These are phyloP conservation scores for Noctua fimbriata DNA, from an alignment of 2,888 invertebrate genomes.

Conservation along the genomic window DNA sequence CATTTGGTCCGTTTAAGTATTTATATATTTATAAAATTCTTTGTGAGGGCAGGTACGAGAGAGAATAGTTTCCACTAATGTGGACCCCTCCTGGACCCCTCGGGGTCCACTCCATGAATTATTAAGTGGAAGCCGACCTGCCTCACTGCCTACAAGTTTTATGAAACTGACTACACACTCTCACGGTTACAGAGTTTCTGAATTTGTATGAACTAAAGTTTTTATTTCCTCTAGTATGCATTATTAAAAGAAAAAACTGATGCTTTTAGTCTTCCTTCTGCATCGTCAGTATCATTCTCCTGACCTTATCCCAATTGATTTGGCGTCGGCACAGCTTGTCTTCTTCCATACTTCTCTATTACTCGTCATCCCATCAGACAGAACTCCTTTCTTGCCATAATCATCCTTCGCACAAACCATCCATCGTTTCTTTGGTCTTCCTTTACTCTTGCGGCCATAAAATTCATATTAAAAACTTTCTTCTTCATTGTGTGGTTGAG, in stretches of 20 bases:
- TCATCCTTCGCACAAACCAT: not conserved
- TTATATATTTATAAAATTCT: slow-evolving; percentile 53
- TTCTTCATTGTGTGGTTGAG: not conserved
- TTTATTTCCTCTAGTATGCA: not conserved
- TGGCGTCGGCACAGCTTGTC: not conserved
- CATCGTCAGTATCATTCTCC: not conserved
- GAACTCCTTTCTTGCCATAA: not conserved
- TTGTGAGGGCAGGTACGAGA: slow-evolving; percentile 25
- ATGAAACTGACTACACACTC: slow-evolving; percentile 25
- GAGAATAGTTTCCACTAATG: slow-evolving; percentile 59
- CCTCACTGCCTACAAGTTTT: slow-evolving; percentile 33
- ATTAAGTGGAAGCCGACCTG: slow-evolving; percentile 49
- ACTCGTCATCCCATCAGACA: not conserved
- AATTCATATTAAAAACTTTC: not conserved
- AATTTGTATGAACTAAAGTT: not conserved
- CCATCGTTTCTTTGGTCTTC: not conserved
- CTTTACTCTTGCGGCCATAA: not conserved
- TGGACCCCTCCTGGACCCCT: slow-evolving; percentile 32
- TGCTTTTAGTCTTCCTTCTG: not conserved
- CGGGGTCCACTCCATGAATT: slow-evolving; percentile 55
- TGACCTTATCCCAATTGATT: not conserved
- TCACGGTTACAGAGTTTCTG: not conserved
- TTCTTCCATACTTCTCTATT: not conserved
- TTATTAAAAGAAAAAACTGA: not conserved
- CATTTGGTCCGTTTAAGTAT: slow-evolving; percentile 52